Percentiles rank a stretch among this genome's conserved stretches.
Evolutionary conservation across 2,113 vertebrate species (phyloP).

Genomic region (Myotis lucifugus): DNA sequence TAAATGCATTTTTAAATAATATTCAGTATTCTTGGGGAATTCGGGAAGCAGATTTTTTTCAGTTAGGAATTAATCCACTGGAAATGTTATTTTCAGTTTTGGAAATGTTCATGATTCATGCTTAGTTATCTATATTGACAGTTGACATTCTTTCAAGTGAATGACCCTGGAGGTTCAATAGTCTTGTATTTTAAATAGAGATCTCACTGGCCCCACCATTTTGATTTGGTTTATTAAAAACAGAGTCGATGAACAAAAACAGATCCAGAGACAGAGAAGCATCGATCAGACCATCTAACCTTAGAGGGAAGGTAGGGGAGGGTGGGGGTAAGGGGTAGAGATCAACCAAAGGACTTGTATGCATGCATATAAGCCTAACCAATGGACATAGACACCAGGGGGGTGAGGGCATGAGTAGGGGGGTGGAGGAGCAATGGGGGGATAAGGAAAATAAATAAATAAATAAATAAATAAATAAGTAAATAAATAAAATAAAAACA

Average conservation of each 20-base stretch:
- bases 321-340: too few species aligned
- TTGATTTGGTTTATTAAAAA: constrained; percentile 47
- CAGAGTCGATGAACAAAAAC: background rate
- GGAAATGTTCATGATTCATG: background rate
- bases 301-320: too few species aligned
- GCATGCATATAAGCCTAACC: too few species aligned
- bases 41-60: constrained; percentile 27
- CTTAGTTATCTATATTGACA: background rate
- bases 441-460: too few species aligned
- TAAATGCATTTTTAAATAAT: constrained; percentile 4
- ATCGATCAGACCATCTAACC: too few species aligned
- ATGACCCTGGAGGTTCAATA: background rate
- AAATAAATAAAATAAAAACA: background rate
- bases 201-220: background rate
- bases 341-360: too few species aligned
- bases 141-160: constrained; percentile 10
- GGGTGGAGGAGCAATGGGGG: too few species aligned
- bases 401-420: too few species aligned
- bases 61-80: background rate
- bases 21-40: background rate
- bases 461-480: too few species aligned
- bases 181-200: background rate
- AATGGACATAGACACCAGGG: too few species aligned
- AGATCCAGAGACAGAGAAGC: too few species aligned
- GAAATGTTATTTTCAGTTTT: constrained; percentile 38